Percentiles rank a stretch among this genome's conserved stretches.
These are phyloP conservation scores for Nymphalis io DNA, from an alignment of 1,140 invertebrate species.

Conservation along the genomic window DNA sequence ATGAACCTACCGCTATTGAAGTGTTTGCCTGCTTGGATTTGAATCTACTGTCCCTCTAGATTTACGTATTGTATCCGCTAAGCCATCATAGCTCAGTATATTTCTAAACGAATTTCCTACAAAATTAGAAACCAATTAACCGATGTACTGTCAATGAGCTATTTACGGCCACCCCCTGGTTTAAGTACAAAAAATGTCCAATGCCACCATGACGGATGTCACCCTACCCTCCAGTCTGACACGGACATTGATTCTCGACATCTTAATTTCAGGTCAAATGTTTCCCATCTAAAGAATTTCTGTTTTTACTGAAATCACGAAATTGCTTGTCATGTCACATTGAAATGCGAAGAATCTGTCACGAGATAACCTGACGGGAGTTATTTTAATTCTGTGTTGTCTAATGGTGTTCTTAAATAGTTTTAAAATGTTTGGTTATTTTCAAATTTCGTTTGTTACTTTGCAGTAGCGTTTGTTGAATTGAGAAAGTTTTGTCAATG, in stretches of 20 bases:
- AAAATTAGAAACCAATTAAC: slow-evolving; percentile 67
- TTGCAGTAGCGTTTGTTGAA: background rate
- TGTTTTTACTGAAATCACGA: slow-evolving; percentile 41
- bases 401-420: slow-evolving; percentile 17
- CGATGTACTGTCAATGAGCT: slow-evolving; percentile 46
- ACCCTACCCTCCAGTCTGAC: slow-evolving; percentile 46
- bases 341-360: slow-evolving; percentile 58
- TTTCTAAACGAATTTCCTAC: slow-evolving; percentile 14
- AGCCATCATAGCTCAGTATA: background rate
- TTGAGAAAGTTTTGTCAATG: too few species aligned
- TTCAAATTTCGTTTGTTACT: background rate
- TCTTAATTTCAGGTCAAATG: slow-evolving; percentile 72
- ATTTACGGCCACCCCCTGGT: slow-evolving; percentile 50
- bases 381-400: slow-evolving; percentile 5
- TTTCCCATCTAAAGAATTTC: slow-evolving; percentile 54
- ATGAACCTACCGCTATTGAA: too few species aligned
- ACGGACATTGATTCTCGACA: slow-evolving; percentile 67
- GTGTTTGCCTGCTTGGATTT: too few species aligned
- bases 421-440: slow-evolving; percentile 1
- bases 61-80: too few species aligned
- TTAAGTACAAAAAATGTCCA: slow-evolving; percentile 52
- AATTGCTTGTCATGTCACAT: slow-evolving; percentile 49
- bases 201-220: slow-evolving; percentile 53
- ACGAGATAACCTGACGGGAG: slow-evolving; percentile 50
- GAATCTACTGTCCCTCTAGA: too few species aligned